These are phyloP conservation scores for Digitonthophagus gazella DNA, from an alignment of 2,888 invertebrate genomes.

Conservation along the genomic window DNA sequence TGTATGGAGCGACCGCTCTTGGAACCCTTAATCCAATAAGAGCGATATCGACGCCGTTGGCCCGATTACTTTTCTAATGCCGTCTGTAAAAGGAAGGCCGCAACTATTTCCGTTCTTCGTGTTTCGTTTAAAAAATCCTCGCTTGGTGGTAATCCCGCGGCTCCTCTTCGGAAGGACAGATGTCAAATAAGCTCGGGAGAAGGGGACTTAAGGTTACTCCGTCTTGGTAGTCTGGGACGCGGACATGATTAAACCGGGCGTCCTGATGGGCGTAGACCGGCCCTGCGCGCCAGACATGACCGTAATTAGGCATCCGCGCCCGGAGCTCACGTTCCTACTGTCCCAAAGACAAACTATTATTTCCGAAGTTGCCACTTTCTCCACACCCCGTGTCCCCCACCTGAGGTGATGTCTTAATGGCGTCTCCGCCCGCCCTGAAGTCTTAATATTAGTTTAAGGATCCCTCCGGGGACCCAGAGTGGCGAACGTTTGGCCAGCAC, in stretches of 20 bases:
- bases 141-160: neutral
- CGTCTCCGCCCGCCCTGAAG: conserved; percentile 15
- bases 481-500: neutral
- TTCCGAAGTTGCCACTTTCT: conserved; percentile 35
- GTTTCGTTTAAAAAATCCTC: neutral
- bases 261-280: conserved; percentile 11
- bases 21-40: neutral
- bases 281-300: conserved; percentile 16
- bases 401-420: conserved; percentile 32
- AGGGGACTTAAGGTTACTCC: neutral
- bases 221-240: neutral
- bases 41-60: neutral
- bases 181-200: neutral
- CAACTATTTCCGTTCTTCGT: neutral
- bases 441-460: conserved; percentile 27
- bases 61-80: neutral
- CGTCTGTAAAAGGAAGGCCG: neutral
- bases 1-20: conserved; percentile 7
- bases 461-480: neutral
- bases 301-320: conserved; percentile 39
- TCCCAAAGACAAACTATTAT: conserved; percentile 40
- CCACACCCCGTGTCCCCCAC: conserved; percentile 6
- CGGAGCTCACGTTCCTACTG: conserved; percentile 32
- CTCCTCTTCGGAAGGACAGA: neutral
- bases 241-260: conserved; percentile 8